phyloP scores from a whole-genome alignment of 2,888 invertebrate species.

The Microctonus aethiopoides region DNA sequence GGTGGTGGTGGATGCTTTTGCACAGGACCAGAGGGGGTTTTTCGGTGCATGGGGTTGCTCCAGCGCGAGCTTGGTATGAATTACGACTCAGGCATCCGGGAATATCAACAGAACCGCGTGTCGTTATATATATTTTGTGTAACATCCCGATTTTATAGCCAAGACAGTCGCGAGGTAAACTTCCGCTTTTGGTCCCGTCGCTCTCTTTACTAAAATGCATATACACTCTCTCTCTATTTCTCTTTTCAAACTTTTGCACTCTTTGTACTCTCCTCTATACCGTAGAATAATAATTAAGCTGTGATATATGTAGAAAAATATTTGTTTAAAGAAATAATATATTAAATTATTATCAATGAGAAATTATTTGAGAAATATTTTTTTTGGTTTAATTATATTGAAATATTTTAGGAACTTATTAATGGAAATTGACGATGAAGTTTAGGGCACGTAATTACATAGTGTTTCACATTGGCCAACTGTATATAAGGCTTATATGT shows the following conservation, averaged over 20 bases:
- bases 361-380: too few species aligned
- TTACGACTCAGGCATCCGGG: slow-evolving; percentile 35
- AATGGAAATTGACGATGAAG: slow-evolving; percentile 16
- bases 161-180: slow-evolving; percentile 33
- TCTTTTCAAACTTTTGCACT: too few species aligned
- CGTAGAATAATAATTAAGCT: too few species aligned
- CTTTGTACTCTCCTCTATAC: too few species aligned
- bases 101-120: slow-evolving; percentile 30
- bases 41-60: too few species aligned
- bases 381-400: too few species aligned
- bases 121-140: slow-evolving; percentile 63
- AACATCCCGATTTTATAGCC: slow-evolving; percentile 68
- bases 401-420: not conserved
- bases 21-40: too few species aligned
- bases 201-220: too few species aligned
- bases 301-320: too few species aligned
- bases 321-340: too few species aligned
- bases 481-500: slow-evolving; percentile 31
- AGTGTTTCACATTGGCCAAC: slow-evolving; percentile 48
- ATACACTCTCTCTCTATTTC: too few species aligned
- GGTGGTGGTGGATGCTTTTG: not conserved
- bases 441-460: slow-evolving; percentile 27
- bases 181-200: slow-evolving; percentile 32
- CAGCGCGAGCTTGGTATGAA: slow-evolving; percentile 35
- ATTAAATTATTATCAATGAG: too few species aligned